These are phyloP conservation scores for Eurystomus gularis DNA, from an alignment of 2,113 vertebrate species.

Conservation along the genomic window DNA sequence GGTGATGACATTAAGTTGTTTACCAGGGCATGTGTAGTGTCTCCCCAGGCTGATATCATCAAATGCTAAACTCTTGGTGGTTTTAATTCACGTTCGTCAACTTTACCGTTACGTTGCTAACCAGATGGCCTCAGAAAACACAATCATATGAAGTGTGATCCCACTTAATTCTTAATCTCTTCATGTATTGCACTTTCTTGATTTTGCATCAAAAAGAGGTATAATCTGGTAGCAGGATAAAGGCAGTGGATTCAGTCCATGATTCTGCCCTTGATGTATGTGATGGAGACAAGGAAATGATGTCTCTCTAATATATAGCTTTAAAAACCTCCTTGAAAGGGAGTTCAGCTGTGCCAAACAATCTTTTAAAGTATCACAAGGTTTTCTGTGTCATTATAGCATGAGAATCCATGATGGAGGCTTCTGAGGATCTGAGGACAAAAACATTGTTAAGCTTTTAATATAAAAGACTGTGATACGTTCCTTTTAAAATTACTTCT, in stretches of 20 bases:
- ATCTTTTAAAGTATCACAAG: not conserved
- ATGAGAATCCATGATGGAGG: not conserved
- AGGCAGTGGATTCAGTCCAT: not conserved
- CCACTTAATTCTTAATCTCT: conserved; percentile 19
- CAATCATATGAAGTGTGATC: not conserved
- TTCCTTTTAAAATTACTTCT: not conserved
- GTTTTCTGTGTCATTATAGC: not conserved
- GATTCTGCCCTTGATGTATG: not conserved
- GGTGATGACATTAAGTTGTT: conserved; percentile 28
- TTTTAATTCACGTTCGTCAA: not conserved
- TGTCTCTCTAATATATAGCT: not conserved
- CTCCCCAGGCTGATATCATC: not conserved
- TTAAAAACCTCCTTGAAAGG: not conserved
- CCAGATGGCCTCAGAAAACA: conserved; percentile 53
- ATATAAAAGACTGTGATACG: not conserved
- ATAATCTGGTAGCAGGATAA: not conserved
- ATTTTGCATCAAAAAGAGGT: not conserved
- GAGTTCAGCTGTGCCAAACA: not conserved
- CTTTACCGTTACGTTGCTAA: not conserved
- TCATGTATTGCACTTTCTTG: not conserved
- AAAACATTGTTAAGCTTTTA: not conserved
- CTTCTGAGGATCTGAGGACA: not conserved
- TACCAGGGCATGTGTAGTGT: not conserved
- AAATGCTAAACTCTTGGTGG: not conserved
- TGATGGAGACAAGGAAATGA: not conserved